Percentiles rank a stretch among this genome's conserved stretches.
phyloP scores from a whole-genome alignment of 2,797 vertebrate genomes.

The Ficedula albicollis region DNA sequence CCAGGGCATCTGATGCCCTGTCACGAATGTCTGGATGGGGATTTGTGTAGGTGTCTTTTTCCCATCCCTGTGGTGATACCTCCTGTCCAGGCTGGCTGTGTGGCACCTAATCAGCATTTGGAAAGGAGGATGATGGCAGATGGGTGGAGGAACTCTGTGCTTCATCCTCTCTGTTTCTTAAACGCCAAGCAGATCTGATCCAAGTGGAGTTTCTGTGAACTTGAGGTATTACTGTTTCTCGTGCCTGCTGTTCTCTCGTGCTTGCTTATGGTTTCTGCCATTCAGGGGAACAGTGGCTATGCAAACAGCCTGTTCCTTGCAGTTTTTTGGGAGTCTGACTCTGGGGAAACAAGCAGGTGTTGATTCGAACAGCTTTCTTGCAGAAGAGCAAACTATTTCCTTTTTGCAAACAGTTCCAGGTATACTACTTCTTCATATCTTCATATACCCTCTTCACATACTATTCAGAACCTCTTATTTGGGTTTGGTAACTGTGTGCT shows the following conservation, averaged over 20 bases:
- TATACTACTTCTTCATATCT: not conserved
- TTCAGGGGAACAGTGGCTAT: not conserved
- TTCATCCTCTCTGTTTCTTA: not conserved
- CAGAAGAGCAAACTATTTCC: not conserved
- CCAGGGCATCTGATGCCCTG: not conserved
- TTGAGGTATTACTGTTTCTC: accelerated
- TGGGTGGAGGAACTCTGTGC: not conserved
- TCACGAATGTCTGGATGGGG: not conserved
- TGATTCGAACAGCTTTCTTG: not conserved
- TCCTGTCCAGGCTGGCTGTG: not conserved
- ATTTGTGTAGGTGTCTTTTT: not conserved
- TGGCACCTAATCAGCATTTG: not conserved
- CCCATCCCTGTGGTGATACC: not conserved
- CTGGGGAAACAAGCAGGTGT: not conserved
- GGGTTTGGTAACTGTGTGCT: not conserved
- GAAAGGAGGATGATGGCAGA: not conserved
- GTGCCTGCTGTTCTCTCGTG: not conserved
- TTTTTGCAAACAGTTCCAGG: not conserved
- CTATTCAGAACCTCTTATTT: not conserved
- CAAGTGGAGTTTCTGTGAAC: accelerated
- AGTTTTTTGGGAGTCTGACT: not conserved
- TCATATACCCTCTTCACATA: not conserved
- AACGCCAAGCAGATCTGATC: not conserved
- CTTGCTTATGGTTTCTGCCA: not conserved
- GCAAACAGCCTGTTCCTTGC: not conserved